phyloP scores from a whole-genome alignment of 2,113 vertebrate species.

The Poecile atricapillus region DNA sequence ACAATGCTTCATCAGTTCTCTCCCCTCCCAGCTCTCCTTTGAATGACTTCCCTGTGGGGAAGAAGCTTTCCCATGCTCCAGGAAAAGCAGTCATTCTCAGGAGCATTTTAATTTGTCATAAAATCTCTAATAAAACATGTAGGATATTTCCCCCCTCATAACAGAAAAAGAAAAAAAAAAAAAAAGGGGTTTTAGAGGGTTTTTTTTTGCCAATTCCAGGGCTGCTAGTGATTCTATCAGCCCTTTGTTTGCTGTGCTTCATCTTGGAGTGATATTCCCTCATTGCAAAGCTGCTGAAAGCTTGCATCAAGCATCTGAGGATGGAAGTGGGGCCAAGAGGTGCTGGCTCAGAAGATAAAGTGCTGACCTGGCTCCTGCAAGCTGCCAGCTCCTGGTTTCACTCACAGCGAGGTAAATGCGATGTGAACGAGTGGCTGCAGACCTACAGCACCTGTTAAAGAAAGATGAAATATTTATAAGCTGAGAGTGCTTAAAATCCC shows the following conservation, averaged over 20 bases:
- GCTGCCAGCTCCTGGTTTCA: neutral
- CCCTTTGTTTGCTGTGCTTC: neutral
- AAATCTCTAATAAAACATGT: neutral
- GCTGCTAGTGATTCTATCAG: neutral
- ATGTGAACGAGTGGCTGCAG: neutral
- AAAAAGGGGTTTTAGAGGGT: accelerated
- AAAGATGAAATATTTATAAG: neutral
- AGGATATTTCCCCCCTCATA: too few relatives aligned
- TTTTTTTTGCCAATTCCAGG: neutral
- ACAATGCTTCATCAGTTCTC: neutral
- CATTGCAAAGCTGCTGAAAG: neutral
- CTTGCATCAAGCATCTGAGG: neutral
- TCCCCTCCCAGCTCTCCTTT: neutral
- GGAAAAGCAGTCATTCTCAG: neutral
- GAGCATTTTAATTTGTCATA: neutral
- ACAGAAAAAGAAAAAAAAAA: neutral
- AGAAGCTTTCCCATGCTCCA: neutral
- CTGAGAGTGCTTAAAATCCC: neutral
- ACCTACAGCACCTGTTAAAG: neutral
- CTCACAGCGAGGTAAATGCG: neutral
- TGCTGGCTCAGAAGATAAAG: neutral
- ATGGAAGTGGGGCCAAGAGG: neutral
- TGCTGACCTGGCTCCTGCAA: neutral
- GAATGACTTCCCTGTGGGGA: neutral
- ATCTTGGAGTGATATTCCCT: neutral